Percentiles rank a stretch among this genome's conserved stretches.
Conservation (phyloP, 2,888 invertebrate genomes). For the Diaperis boleti region DNA sequence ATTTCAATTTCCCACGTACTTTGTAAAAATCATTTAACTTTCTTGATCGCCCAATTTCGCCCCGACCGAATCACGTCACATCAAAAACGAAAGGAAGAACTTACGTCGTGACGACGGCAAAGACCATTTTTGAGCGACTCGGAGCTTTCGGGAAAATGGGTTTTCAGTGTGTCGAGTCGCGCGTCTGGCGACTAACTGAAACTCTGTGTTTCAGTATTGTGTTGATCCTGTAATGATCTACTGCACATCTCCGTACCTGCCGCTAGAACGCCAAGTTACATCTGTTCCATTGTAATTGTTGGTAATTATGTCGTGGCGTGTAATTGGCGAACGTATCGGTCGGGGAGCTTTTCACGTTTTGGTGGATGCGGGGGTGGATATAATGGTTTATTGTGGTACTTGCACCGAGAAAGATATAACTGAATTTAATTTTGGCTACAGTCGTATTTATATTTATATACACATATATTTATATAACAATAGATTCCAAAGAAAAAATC, state of each 20-base stretch:
- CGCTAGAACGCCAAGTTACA: conserved; percentile 37
- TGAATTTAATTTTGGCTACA: too few relatives aligned
- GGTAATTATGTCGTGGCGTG: conserved; percentile 35
- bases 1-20: conserved; percentile 17
- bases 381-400: too few relatives aligned
- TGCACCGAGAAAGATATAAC: too few relatives aligned
- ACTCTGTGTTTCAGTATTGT: conserved; percentile 40
- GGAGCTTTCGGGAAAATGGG: conserved; percentile 7
- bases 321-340: conserved; percentile 1
- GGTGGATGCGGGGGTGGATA: too few relatives aligned
- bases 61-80: too few relatives aligned
- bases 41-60: too few relatives aligned
- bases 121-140: too few relatives aligned
- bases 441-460: too few relatives aligned
- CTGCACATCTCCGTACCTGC: conserved; percentile 38
- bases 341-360: conserved; percentile 19
- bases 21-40: conserved; percentile 27
- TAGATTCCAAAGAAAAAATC: too few relatives aligned
- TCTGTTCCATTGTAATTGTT: conserved; percentile 29
- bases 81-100: neutral
- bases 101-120: neutral
- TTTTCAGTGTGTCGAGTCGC: conserved; percentile 34
- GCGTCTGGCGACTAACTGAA: conserved; percentile 39
- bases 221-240: conserved; percentile 43
- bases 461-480: too few relatives aligned